Conservation (phyloP, 2,113 vertebrate genomes). For the Egretta garzetta region DNA sequence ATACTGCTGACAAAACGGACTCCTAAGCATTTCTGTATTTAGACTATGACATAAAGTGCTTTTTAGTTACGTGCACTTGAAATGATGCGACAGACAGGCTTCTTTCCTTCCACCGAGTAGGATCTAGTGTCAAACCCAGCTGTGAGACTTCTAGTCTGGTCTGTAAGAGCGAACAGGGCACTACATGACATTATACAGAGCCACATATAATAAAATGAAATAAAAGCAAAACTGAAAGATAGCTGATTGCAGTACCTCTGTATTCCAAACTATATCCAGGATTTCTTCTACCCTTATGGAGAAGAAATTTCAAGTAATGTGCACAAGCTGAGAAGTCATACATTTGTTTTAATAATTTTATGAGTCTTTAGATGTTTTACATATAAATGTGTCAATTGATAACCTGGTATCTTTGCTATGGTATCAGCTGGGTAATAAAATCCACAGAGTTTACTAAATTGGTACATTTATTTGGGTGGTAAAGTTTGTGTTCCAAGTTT, state of each 20-base stretch:
- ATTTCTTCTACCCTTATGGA: not conserved
- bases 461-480: not conserved
- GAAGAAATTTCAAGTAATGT: not conserved
- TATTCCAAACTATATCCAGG: not conserved
- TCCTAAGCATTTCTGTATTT: conserved; percentile 37
- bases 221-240: not conserved
- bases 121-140: conserved; percentile 59
- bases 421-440: not conserved
- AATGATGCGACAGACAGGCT: conserved; percentile 41
- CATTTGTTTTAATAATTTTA: not conserved
- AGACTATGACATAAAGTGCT: conserved; percentile 31
- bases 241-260: not conserved
- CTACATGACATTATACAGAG: not conserved
- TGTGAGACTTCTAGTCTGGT: conserved; percentile 47
- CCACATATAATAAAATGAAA: conserved; percentile 24
- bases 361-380: not conserved
- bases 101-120: conserved; percentile 48
- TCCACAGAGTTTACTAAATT: not conserved
- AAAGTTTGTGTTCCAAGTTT: not conserved
- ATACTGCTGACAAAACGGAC: conserved; percentile 9
- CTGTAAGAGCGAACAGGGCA: conserved; percentile 20
- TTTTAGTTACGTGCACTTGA: conserved; percentile 34
- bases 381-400: not conserved
- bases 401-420: not conserved
- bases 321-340: not conserved